Percentiles rank a stretch among this genome's conserved stretches.
Conservation (phyloP, 2,797 vertebrate species). For the Darevskia nairensis region DNA sequence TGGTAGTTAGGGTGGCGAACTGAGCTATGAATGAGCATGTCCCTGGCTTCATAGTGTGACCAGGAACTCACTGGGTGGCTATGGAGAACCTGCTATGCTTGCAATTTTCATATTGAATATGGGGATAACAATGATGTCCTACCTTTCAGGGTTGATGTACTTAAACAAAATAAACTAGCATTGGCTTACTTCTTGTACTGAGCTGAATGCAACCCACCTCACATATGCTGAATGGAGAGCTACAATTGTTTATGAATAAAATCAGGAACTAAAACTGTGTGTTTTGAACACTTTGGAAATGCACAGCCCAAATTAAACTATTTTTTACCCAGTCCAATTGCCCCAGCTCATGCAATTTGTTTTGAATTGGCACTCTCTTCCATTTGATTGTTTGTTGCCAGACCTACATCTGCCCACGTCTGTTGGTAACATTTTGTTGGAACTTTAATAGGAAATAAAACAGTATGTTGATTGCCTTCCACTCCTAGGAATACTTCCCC, state of each 20-base stretch:
- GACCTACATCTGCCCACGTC: neutral
- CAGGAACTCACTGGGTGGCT: neutral
- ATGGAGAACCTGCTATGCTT: too few species aligned
- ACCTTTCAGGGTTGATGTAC: neutral
- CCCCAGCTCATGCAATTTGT: neutral
- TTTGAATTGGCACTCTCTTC: neutral
- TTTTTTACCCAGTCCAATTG: too few species aligned
- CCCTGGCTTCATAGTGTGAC: neutral
- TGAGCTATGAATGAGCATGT: too few species aligned
- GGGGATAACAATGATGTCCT: neutral
- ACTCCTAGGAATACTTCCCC: neutral
- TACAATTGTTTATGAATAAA: too few species aligned
- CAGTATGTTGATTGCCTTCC: neutral
- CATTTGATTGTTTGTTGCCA: neutral
- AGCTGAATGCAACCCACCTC: too few species aligned
- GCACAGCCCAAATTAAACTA: neutral
- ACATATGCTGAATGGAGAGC: too few species aligned
- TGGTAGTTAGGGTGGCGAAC: too few species aligned
- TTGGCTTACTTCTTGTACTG: too few species aligned
- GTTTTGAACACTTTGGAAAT: neutral
- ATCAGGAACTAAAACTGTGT: too few species aligned
- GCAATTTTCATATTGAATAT: neutral
- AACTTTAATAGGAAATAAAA: neutral
- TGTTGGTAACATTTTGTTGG: neutral
- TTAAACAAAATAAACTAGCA: neutral